Evolutionary conservation across 2,888 invertebrate species (phyloP), one percentile per base, ranked within the genome.

Genomic region (Pyrochroa serraticornis): DNA sequence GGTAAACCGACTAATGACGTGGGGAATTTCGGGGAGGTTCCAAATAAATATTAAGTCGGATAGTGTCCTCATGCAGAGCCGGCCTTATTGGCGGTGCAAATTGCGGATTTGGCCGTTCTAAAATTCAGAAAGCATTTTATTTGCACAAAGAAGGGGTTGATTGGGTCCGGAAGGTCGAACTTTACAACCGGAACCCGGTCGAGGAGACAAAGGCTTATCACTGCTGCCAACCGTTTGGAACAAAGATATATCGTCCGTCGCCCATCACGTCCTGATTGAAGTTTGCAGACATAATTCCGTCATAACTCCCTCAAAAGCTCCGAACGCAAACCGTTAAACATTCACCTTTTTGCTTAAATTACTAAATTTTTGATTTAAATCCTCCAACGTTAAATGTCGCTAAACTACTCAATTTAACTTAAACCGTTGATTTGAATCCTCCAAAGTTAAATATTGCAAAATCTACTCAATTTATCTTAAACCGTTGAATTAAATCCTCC

Each of bases 161-260:
- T 67, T 68, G 64, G 63, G 67, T 63, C 63, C 64, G 67, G 64
- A 65, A 68, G 65, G 65, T 62, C 63, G 55, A 63, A 62, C 64
- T 67, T 66, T 66, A 66, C 65, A 61, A 59, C 64, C 60, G 59
- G 61, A 64, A 62, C 59, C 52, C 50, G 59, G 48, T 57, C 55
- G 56, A 60, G 58, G 60, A 64, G 67, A 68, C 67, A 68, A 68
- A 66, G 62, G 64, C 64, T 66, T 67, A 66, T 69, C 66, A 65
- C 59, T 60, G 52, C 54, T 63, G 63, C 63, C 59, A 60, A 62
- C 60, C 57, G 43, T 44, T 60, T 48, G 56, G 58, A 62, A 57
- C 57, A 51, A 57, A 52, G 49, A 56, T 56, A 56, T 56, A 50
- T 56, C 38, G 56, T 41, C 36, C 12, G 56, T 32, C 34, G 39